Percentiles rank a stretch among this genome's conserved stretches.
These are phyloP conservation scores for Zaprionus inermis DNA, from an alignment of 1,140 invertebrate species.

Conservation along the genomic window DNA sequence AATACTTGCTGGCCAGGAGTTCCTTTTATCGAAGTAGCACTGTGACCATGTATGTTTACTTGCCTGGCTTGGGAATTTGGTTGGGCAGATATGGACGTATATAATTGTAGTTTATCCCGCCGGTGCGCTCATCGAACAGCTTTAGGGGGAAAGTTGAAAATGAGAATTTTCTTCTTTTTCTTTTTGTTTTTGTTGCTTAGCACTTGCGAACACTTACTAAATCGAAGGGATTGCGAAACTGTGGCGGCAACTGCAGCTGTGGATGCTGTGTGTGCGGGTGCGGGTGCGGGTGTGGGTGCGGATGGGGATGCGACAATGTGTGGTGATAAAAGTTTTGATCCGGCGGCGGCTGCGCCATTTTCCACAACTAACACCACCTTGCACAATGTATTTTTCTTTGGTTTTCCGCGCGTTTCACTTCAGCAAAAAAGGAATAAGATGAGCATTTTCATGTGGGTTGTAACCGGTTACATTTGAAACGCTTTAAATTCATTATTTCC, in stretches of 20 bases:
- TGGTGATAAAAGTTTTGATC: slow-evolving; percentile 80
- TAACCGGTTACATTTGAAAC: slow-evolving; percentile 73
- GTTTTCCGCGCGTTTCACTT: slow-evolving; percentile 32
- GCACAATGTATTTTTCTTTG: slow-evolving; percentile 13
- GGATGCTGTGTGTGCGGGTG: slow-evolving; percentile 59
- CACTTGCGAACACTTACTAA: slow-evolving; percentile 56
- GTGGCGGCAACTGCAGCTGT: slow-evolving; percentile 77
- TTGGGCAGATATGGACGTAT: slow-evolving; percentile 77
- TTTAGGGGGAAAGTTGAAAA: slow-evolving; percentile 28
- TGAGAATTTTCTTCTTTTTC: slow-evolving; percentile 11
- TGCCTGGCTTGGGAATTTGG: slow-evolving; percentile 72
- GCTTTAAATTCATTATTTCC: slow-evolving; percentile 62
- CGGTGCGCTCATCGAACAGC: slow-evolving; percentile 77
- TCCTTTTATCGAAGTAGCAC: slow-evolving; percentile 5
- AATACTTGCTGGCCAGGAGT: background rate
- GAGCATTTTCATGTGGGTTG: slow-evolving; percentile 29
- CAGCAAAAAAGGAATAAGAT: slow-evolving; percentile 8
- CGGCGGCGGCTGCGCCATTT: slow-evolving; percentile 81
- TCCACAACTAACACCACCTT: slow-evolving; percentile 48
- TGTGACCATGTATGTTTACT: slow-evolving; percentile 22
- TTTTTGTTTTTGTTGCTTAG: slow-evolving; percentile 7
- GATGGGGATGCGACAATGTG: slow-evolving; percentile 65
- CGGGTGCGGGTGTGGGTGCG: slow-evolving; percentile 59
- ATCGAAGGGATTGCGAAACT: slow-evolving; percentile 78
- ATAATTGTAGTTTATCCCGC: slow-evolving; percentile 77